A percentile compares a stretch with the other conserved stretches of the same genome.
Evolutionary conservation across 2,113 vertebrate species (phyloP).

Genomic region (Nannobrachium achirus): DNA sequence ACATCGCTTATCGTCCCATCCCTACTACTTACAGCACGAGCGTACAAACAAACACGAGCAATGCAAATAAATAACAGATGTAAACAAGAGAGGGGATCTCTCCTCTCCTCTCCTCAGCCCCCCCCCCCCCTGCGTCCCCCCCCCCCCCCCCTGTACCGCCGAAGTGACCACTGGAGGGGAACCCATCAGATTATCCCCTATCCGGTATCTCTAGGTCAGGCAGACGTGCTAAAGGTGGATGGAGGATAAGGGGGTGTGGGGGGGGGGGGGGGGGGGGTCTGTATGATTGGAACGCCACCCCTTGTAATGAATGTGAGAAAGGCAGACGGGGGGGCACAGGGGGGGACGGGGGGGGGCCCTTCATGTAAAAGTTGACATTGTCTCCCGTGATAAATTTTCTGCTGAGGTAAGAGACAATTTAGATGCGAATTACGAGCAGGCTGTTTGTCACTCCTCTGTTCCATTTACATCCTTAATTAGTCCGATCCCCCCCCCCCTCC

Average conservation of each 20-base stretch:
- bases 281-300: constrained; percentile 73
- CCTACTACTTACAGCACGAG: too few relatives aligned
- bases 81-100: constrained; percentile 63
- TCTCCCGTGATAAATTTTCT: constrained; percentile 91
- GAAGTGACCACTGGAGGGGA: constrained; percentile 73
- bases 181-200: constrained; percentile 76
- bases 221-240: constrained; percentile 44
- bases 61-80: too few relatives aligned
- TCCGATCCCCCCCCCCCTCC: constrained; percentile 87
- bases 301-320: constrained; percentile 80
- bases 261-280: constrained; percentile 41
- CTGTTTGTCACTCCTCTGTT: constrained; percentile 84
- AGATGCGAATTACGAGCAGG: constrained; percentile 90
- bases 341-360: constrained; percentile 36
- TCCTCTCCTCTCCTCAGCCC: neutral
- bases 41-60: too few relatives aligned
- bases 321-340: constrained; percentile 69
- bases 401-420: constrained; percentile 94
- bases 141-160: neutral
- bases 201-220: constrained; percentile 61
- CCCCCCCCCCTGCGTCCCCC: constrained; percentile 29
- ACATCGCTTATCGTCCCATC: too few relatives aligned
- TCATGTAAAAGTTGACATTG: constrained; percentile 88
- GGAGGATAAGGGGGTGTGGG: constrained; percentile 44
- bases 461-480: constrained; percentile 96